Evolutionary conservation across 2,113 vertebrate species (phyloP).

Genomic region (Barbus barbus): DNA sequence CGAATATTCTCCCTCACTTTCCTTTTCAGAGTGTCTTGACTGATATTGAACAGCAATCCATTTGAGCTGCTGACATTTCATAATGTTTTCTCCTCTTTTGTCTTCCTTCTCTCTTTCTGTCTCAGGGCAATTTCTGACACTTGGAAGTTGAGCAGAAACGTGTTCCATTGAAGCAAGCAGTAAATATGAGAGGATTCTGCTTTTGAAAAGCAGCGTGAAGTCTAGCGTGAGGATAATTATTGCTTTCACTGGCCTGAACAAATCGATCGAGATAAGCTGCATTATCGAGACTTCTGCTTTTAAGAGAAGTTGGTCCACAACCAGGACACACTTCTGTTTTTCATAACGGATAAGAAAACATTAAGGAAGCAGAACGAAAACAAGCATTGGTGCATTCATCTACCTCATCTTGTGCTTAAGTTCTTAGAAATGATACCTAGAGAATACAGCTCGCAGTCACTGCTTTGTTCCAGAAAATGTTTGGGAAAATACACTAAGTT

Average conservation of each 20-base stretch:
- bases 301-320: constrained; percentile 11
- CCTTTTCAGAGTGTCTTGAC: constrained; percentile 65
- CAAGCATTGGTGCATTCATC: neutral
- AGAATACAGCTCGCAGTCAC: neutral
- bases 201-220: constrained; percentile 22
- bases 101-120: constrained; percentile 41
- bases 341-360: constrained; percentile 12
- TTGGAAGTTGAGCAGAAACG: constrained; percentile 58
- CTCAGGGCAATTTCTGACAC: constrained; percentile 64
- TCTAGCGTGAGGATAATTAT: constrained; percentile 22
- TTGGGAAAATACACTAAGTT: neutral
- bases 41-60: constrained; percentile 81
- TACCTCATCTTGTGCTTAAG: neutral
- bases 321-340: neutral
- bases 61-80: constrained; percentile 77
- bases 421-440: neutral
- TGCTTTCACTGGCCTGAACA: neutral
- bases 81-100: constrained; percentile 64
- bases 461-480: neutral
- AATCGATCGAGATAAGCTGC: constrained; percentile 38
- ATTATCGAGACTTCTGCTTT: constrained; percentile 10
- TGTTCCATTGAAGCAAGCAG: constrained; percentile 58
- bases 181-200: constrained; percentile 55
- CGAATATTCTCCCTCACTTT: constrained; percentile 51
- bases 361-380: neutral